A percentile compares a stretch with the other conserved stretches of the same genome.
phyloP scores from a whole-genome alignment of 1,140 invertebrate genomes.

The Scaptodrosophila lebanonensis region DNA sequence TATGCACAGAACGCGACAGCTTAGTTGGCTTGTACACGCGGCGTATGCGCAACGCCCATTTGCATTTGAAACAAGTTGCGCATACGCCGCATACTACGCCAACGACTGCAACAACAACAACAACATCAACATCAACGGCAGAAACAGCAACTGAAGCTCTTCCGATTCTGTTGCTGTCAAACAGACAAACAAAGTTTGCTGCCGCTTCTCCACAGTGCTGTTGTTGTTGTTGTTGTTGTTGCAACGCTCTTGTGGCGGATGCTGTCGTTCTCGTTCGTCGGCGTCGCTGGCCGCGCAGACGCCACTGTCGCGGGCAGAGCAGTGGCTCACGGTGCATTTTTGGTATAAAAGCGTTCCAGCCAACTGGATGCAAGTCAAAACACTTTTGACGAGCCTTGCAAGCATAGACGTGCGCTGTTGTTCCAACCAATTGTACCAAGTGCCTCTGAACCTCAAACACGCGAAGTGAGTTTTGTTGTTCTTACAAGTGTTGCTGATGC shows the following conservation, averaged over 20 bases:
- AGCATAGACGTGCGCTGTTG: slow-evolving; percentile 35
- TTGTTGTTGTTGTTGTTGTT: slow-evolving; percentile 14
- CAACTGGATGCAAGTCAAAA: slow-evolving; percentile 62
- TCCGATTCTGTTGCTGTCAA: slow-evolving; percentile 22
- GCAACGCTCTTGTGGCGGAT: slow-evolving; percentile 58
- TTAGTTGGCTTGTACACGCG: slow-evolving; percentile 3
- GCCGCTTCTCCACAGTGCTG: background rate
- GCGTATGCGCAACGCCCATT: slow-evolving; percentile 77
- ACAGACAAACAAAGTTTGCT: slow-evolving; percentile 30
- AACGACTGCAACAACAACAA: slow-evolving; percentile 17
- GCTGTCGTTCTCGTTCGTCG: slow-evolving; percentile 36
- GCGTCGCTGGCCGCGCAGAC: slow-evolving; percentile 13
- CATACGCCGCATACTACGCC: slow-evolving; percentile 62
- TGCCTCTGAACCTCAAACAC: slow-evolving; percentile 27
- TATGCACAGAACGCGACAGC: too few relatives aligned
- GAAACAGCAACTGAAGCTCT: slow-evolving; percentile 19
- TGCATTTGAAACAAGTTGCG: slow-evolving; percentile 74
- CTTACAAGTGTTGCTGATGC: slow-evolving; percentile 10
- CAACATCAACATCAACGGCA: slow-evolving; percentile 7
- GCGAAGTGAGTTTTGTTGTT: slow-evolving; percentile 61
- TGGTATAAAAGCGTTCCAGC: slow-evolving; percentile 73
- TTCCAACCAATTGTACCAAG: too few relatives aligned
- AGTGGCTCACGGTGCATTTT: slow-evolving; percentile 65
- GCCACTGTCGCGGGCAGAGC: slow-evolving; percentile 17
- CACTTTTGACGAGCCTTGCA: slow-evolving; percentile 70